Evolutionary conservation across 2,888 invertebrate species (phyloP), one percentile per base, ranked within the genome.

Genomic region (Stictocephala bisonia): DNA sequence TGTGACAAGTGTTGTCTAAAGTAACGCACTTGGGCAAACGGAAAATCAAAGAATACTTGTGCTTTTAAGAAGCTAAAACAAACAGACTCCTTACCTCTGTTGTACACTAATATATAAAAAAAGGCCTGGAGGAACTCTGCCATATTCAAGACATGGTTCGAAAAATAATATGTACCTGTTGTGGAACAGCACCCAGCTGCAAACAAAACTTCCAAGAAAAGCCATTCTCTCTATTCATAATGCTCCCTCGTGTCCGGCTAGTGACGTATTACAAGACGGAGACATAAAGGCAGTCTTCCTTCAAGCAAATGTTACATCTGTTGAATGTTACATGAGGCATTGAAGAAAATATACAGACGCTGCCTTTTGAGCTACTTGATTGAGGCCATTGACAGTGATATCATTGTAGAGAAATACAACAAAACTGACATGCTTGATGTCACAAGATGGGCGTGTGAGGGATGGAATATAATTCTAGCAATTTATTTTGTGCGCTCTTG

Each of bases 361-460:
- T 11, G 35, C 24, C 69, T 73, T 40, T 56, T 73, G n/a, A 73
- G 73, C n/a, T 60, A 72, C 27, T 67, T 80, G 27, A 15, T 76
- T 1, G 56, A 74, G 48, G 69, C 70, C 22, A 77, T 76, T 24
- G 71, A 74, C 31, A 29, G 69, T 40, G 67, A 74, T 13, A 71
- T 76, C 56, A 77, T 51, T 26, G 68, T 29, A 66, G 56, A 20
- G 76, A 74, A 67, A 41, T 71, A 73, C 20, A 74, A 77, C 68
- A 74, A 74, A 48, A 72, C 76, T 48, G 74, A 71, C n/a, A 24
- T 79, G 31, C 76, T 77, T 56, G 75, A 80, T 53, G 74, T 76
- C 24, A 76, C 69, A 51, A 73, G 78, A 27, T 75, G 76, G 53
- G 41, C 78, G n/a, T 76, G 75, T 7, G 74, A 73, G 66, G 74